Conservation (phyloP, 1,140 invertebrate species). For the Brachionus rubens region DNA sequence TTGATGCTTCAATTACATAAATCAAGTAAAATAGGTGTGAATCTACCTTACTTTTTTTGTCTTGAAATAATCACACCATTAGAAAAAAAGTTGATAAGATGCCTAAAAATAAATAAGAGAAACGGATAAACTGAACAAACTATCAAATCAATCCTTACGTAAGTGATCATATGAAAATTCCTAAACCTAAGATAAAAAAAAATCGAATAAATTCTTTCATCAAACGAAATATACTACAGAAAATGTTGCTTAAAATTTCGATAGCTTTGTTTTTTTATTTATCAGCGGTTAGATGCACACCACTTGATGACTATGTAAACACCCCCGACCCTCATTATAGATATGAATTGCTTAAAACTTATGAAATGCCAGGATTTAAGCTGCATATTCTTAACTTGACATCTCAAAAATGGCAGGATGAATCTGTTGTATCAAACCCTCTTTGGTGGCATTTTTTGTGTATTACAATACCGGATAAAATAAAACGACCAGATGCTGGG, state of each 20-base stretch:
- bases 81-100: no score
- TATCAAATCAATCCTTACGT: no score
- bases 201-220: no score
- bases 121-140: no score
- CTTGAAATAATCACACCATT: no score
- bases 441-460: slow-evolving; percentile 55
- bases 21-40: no score
- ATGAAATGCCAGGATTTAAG: slow-evolving; percentile 49
- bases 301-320: slow-evolving; percentile 46
- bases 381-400: slow-evolving; percentile 53
- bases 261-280: neutral
- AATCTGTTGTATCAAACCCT: slow-evolving; percentile 49
- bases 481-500: slow-evolving; percentile 49
- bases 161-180: no score
- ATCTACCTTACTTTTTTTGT: no score
- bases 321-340: slow-evolving; percentile 14
- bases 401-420: slow-evolving; percentile 53
- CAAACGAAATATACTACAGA: neutral
- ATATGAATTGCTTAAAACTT: slow-evolving; percentile 48
- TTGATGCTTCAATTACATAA: no score
- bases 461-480: slow-evolving; percentile 51
- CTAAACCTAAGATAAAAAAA: no score
- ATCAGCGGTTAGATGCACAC: neutral
- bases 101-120: no score
- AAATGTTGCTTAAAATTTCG: neutral